Evolutionary conservation across 2,888 invertebrate species (phyloP).

Genomic region (Tribolium freemani): DNA sequence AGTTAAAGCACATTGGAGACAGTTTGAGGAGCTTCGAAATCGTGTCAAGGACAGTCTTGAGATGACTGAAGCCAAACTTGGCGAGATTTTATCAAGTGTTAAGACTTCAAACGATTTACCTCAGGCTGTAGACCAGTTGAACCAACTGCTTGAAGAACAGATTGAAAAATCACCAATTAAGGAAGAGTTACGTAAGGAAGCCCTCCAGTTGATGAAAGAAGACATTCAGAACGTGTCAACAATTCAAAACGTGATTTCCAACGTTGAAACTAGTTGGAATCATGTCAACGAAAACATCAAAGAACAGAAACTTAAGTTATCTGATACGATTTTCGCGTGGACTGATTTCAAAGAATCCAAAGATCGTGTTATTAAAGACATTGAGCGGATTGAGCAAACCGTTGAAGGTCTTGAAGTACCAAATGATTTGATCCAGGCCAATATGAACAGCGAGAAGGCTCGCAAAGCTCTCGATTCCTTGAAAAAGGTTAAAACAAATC

Average conservation of each 20-base stretch:
- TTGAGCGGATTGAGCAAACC: conserved; percentile 78
- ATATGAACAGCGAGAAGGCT: conserved; percentile 79
- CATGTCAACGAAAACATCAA: conserved; percentile 81
- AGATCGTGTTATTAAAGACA: conserved; percentile 78
- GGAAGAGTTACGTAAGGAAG: conserved; percentile 84
- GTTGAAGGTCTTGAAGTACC: conserved; percentile 77
- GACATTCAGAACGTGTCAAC: conserved; percentile 85
- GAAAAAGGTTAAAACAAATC: conserved; percentile 79
- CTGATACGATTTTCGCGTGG: conserved; percentile 80
- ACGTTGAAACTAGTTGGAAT: conserved; percentile 86
- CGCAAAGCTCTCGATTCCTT: conserved; percentile 83
- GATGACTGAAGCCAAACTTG: conserved; percentile 72
- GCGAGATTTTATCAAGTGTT: conserved; percentile 71
- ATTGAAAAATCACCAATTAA: conserved; percentile 75
- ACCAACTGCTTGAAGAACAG: conserved; percentile 69
- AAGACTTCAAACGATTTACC: conserved; percentile 69
- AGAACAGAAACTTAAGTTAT: conserved; percentile 82
- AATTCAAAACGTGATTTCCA: conserved; percentile 84
- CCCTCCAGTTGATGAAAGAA: conserved; percentile 83
- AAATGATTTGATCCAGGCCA: conserved; percentile 81
- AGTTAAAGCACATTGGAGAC: conserved; percentile 82
- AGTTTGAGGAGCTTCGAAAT: conserved; percentile 80
- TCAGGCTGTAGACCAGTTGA: conserved; percentile 70
- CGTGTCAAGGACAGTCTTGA: conserved; percentile 78
- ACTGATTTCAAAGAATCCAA: conserved; percentile 83